Evolutionary conservation across 2,888 invertebrate species (phyloP).

Genomic region (Scaptomyza cyrtandrae): DNA sequence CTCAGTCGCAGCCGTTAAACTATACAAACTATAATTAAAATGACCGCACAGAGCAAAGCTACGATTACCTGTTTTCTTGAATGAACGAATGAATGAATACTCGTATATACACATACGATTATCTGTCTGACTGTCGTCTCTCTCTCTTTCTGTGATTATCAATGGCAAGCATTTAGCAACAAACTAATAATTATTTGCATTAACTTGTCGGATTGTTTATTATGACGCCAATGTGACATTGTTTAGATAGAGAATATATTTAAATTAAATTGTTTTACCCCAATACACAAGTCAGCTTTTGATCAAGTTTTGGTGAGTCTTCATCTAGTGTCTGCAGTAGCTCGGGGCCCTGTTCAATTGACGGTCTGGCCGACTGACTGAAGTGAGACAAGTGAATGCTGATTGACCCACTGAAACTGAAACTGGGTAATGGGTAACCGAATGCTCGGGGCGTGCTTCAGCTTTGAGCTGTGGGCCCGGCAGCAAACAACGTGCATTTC

Average conservation of each 20-base stretch:
- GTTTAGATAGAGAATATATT: slow-evolving; percentile 13
- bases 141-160: slow-evolving; percentile 35
- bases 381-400: slow-evolving; percentile 74
- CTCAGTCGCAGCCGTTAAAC: slow-evolving; percentile 12
- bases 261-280: slow-evolving; percentile 20
- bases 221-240: slow-evolving; percentile 31
- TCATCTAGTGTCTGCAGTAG: slow-evolving; percentile 8
- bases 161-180: slow-evolving; percentile 41
- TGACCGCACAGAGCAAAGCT: slow-evolving; percentile 35
- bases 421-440: slow-evolving; percentile 24
- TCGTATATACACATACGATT: slow-evolving; percentile 10
- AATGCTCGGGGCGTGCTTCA: slow-evolving; percentile 42
- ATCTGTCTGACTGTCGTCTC: slow-evolving; percentile 13
- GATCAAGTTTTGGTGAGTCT: slow-evolving; percentile 8
- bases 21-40: slow-evolving; percentile 58
- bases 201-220: slow-evolving; percentile 35
- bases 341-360: slow-evolving; percentile 39
- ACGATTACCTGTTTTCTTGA: slow-evolving; percentile 37
- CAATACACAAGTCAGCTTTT: slow-evolving; percentile 13
- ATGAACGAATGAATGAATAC: slow-evolving; percentile 34
- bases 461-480: slow-evolving; percentile 25
- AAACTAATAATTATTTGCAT: slow-evolving; percentile 57
- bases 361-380: slow-evolving; percentile 39
- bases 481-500: slow-evolving; percentile 71
- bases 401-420: slow-evolving; percentile 68